These are phyloP conservation scores for Diloba caeruleocephala DNA, from an alignment of 2,888 invertebrate species.

Conservation along the genomic window DNA sequence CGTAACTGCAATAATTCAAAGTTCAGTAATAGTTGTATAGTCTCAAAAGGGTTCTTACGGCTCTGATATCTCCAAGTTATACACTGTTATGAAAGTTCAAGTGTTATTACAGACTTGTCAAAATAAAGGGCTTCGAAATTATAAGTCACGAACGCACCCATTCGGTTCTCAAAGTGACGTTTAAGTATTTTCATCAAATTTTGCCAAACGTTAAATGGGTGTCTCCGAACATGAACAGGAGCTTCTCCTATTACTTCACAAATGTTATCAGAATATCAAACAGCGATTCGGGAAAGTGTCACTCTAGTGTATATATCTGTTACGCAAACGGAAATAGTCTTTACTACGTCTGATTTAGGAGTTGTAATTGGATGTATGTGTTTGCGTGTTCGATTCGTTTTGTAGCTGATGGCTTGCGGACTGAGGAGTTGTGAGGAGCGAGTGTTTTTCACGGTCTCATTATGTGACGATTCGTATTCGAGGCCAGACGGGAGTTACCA, in stretches of 20 bases:
- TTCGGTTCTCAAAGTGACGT: slow-evolving; percentile 49
- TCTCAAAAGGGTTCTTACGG: slow-evolving; percentile 34
- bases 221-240: slow-evolving; percentile 69
- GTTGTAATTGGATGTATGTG: slow-evolving; percentile 59
- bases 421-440: slow-evolving; percentile 76
- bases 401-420: slow-evolving; percentile 60
- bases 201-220: slow-evolving; percentile 64
- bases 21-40: slow-evolving; percentile 30
- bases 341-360: slow-evolving; percentile 57
- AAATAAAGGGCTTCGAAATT: slow-evolving; percentile 59
- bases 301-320: slow-evolving; percentile 29
- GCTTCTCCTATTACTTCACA: slow-evolving; percentile 80
- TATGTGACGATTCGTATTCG: slow-evolving; percentile 85
- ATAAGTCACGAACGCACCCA: slow-evolving; percentile 48
- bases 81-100: slow-evolving; percentile 48
- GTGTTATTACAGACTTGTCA: slow-evolving; percentile 47
- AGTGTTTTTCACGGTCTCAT: slow-evolving; percentile 86
- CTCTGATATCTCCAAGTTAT: slow-evolving; percentile 28
- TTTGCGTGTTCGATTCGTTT: slow-evolving; percentile 58
- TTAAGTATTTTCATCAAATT: slow-evolving; percentile 72
- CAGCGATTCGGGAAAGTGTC: slow-evolving; percentile 66
- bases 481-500: slow-evolving; percentile 67
- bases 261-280: slow-evolving; percentile 85
- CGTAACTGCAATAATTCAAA: slow-evolving; percentile 32
- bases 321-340: slow-evolving; percentile 51